Evolutionary conservation across 2,888 invertebrate species (phyloP), one percentile per base, ranked within the genome.

Genomic region (Caenorhabditis uteleia): DNA sequence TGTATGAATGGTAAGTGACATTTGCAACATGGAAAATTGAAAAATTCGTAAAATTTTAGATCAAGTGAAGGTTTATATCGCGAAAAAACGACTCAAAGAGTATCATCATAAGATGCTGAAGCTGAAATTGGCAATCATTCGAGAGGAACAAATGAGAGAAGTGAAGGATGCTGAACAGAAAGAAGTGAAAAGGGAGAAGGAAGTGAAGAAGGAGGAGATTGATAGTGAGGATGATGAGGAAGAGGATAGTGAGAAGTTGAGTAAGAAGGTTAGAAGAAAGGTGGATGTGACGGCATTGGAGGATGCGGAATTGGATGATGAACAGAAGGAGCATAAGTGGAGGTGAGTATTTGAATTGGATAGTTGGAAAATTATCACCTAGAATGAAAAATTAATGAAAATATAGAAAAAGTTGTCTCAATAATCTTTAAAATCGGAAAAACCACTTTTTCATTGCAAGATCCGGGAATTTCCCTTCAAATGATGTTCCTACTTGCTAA

Each of bases 71-170:
- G 60, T 62, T 0, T 59, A 57, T 34, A 54, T 68, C 8, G 67
- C 72, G 0, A 56, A 93, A 77, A 93, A 94, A 0, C 88, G 95
- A 29, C 87, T 98, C 12, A 87, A 92, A 51, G 95, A 97, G 85
- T 88, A 92, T 0, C 97, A 98, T 86, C 92, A 94, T 85, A 89
- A 90, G 70, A 92, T 92, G 85, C 86, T 97, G 69, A 88, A 90
- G 48, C 89, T 90, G 80, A 95, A 95, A 86, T 87, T 97, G 78
- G 89, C 91, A 84, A 88, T 92, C 75, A 87, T 98, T 16, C 95
- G 93, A 85, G 90, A 90, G 54, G 91, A 93, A 49, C 66, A 70
- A 40, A 68, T 68, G 56, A 60, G 48, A 27, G 68, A 68, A 21
- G 42, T 61, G 12, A 38, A 61, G 21, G 20, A 21, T 18, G 29